Conservation (phyloP, 2,797 vertebrate genomes). For the Poeciliopsis paucimaculata region DNA sequence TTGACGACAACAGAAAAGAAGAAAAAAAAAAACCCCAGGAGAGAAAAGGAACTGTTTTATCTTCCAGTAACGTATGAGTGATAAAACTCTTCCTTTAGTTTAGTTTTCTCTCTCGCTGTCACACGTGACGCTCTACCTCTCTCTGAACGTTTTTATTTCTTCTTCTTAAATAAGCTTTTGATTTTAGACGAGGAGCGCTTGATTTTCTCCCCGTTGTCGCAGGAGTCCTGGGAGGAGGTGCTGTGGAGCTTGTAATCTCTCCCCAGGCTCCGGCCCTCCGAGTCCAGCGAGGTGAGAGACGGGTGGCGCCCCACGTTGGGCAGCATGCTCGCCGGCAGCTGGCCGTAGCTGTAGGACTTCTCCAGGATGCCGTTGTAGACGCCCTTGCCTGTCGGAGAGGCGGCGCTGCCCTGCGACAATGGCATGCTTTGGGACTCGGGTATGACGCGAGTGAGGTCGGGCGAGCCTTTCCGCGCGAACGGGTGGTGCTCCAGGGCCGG, state of each 20-base stretch:
- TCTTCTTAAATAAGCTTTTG: conserved; percentile 98
- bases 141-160: conserved; percentile 73
- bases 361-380: conserved; percentile 96
- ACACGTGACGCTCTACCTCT: conserved; percentile 12
- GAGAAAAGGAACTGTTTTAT: conserved; percentile 77
- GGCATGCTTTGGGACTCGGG: conserved; percentile 90
- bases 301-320: conserved; percentile 87
- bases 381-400: conserved; percentile 79
- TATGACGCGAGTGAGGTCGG: conserved; percentile 86
- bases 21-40: conserved; percentile 14
- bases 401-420: conserved; percentile 81
- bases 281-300: conserved; percentile 87
- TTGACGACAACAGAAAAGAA: conserved; percentile 48
- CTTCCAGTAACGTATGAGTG: conserved; percentile 73
- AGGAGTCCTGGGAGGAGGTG: conserved; percentile 90
- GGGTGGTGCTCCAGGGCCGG: conserved; percentile 82
- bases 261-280: conserved; percentile 82
- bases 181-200: conserved; percentile 97
- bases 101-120: conserved; percentile 38
- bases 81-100: conserved; percentile 64
- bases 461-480: conserved; percentile 86
- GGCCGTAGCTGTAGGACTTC: conserved; percentile 96
- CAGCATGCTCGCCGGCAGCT: conserved; percentile 89
- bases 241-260: conserved; percentile 89
- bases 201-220: conserved; percentile 90